Conservation (phyloP, 2,888 invertebrate genomes). For the Metopia argyrocephala region DNA sequence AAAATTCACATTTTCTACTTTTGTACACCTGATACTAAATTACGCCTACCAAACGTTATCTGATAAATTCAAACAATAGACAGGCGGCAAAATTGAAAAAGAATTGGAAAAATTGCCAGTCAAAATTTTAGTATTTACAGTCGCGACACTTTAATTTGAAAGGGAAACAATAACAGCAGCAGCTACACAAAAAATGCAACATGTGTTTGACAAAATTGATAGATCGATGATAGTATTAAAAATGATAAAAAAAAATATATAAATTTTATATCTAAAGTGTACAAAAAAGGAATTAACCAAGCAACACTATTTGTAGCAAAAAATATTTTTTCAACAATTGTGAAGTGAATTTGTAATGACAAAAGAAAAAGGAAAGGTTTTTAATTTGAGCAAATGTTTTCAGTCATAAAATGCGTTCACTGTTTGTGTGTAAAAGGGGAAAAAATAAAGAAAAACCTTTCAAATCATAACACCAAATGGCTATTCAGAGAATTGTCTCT, state of each 20-base stretch:
- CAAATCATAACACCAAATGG: conserved; percentile 47
- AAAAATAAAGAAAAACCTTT: conserved; percentile 8
- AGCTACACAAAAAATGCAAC: conserved; percentile 35
- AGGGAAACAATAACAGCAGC: conserved; percentile 20
- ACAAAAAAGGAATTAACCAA: neutral
- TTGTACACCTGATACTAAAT: conserved; percentile 38
- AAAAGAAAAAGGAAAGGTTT: neutral
- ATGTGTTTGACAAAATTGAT: conserved; percentile 48
- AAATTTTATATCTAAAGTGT: too few relatives aligned
- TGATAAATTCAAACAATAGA: conserved; percentile 36
- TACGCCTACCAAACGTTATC: conserved; percentile 36
- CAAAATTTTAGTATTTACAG: conserved; percentile 11
- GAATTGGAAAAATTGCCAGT: conserved; percentile 17
- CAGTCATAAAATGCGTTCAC: conserved; percentile 8
- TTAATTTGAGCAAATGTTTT: conserved; percentile 19
- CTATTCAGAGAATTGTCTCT: conserved; percentile 41
- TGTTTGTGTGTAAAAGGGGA: neutral
- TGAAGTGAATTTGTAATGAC: conserved; percentile 25
- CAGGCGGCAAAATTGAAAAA: conserved; percentile 37
- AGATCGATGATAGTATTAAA: conserved; percentile 40
- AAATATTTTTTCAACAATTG: conserved; percentile 10
- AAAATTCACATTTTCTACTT: neutral
- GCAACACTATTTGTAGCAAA: too few relatives aligned
- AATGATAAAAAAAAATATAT: neutral
- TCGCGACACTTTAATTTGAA: conserved; percentile 42